These are phyloP conservation scores for Lithophane ornitopus DNA, from an alignment of 2,888 invertebrate species.

Conservation along the genomic window DNA sequence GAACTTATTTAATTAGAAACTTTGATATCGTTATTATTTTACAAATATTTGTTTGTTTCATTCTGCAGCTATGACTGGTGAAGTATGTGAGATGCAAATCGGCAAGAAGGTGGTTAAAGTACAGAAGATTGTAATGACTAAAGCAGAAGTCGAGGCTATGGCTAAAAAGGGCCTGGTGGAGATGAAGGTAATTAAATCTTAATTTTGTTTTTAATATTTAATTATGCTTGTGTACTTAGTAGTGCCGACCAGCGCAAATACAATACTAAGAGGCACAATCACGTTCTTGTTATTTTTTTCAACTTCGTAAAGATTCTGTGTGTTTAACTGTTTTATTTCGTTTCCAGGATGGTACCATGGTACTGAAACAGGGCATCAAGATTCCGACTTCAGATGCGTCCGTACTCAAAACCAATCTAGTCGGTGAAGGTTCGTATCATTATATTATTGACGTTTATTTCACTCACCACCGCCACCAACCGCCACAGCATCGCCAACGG, in stretches of 20 bases:
- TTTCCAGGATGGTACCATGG: constrained; percentile 87
- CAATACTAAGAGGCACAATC: background rate
- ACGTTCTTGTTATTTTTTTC: background rate
- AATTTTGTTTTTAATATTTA: background rate
- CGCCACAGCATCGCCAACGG: too few relatives aligned
- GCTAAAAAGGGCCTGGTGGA: constrained; percentile 92
- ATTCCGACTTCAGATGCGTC: constrained; percentile 77
- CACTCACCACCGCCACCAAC: background rate
- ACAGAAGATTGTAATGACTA: constrained; percentile 92
- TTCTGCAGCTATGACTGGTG: constrained; percentile 67
- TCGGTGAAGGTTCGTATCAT: constrained; percentile 73
- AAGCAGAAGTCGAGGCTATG: constrained; percentile 92
- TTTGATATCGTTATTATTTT: background rate
- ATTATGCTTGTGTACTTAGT: background rate
- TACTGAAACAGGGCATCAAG: constrained; percentile 87
- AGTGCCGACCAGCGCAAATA: background rate
- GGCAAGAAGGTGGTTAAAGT: constrained; percentile 92
- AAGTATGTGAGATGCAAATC: constrained; percentile 89
- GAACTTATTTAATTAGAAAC: background rate
- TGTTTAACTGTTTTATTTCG: constrained; percentile 5
- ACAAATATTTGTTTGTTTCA: constrained; percentile 9
- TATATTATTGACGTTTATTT: background rate
- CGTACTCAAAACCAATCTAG: constrained; percentile 74
- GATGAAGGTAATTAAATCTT: constrained; percentile 85
- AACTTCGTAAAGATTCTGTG: background rate